phyloP scores from a whole-genome alignment of 2,797 vertebrate genomes.

The Alca torda region DNA sequence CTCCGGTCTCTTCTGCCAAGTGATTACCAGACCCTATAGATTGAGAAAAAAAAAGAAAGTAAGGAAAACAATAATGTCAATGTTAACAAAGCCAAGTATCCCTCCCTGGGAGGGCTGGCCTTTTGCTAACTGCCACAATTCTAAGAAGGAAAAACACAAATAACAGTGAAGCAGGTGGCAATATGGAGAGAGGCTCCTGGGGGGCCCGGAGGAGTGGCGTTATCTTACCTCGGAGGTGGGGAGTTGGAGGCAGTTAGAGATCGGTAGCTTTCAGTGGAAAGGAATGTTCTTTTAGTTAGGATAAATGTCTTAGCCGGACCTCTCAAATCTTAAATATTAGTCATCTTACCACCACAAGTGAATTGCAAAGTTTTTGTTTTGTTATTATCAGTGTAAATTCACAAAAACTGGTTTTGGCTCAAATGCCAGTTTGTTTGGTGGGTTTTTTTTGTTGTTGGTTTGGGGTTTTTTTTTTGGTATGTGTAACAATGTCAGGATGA shows the following conservation, averaged over 20 bases:
- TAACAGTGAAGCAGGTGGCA: neutral
- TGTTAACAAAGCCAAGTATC: neutral
- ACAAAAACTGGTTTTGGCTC: neutral
- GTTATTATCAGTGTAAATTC: neutral
- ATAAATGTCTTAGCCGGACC: neutral
- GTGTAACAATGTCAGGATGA: neutral
- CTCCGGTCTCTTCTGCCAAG: neutral
- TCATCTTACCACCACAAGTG: neutral
- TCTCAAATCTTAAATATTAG: neutral
- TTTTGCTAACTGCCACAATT: neutral
- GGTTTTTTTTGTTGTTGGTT: too few relatives aligned
- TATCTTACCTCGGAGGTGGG: neutral
- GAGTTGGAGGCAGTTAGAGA: neutral
- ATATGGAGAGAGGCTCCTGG: neutral
- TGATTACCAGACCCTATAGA: fast-evolving
- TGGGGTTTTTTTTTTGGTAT: neutral
- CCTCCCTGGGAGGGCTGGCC: neutral
- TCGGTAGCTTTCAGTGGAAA: neutral
- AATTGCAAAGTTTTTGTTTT: neutral
- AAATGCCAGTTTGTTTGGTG: neutral
- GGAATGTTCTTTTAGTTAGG: neutral
- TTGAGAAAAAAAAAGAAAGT: neutral
- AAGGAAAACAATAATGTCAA: neutral
- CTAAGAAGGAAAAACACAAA: neutral
- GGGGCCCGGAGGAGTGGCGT: neutral